Conservation (phyloP, 2,797 vertebrate species). For the Molossus alvarezi region DNA sequence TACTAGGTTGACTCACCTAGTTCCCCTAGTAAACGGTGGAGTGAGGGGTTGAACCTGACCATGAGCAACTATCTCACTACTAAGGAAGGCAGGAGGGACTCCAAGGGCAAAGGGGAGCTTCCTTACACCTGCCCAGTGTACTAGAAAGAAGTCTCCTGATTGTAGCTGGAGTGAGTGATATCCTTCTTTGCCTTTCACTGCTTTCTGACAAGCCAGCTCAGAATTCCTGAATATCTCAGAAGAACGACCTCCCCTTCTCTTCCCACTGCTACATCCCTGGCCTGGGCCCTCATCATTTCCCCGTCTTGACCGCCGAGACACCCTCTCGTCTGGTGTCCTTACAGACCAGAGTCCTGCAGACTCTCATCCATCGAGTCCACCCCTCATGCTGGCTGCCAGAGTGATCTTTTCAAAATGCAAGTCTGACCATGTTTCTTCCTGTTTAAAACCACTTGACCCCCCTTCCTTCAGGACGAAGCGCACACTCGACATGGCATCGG, state of each 20-base stretch:
- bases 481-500: rapidly evolving
- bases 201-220: not conserved
- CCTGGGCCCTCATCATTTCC: slow-evolving; percentile 3
- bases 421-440: not conserved
- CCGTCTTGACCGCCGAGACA: not conserved
- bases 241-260: not conserved
- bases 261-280: not conserved
- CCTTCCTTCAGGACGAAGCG: not conserved
- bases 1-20: not conserved
- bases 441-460: not conserved
- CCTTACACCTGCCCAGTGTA: not conserved
- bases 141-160: not conserved
- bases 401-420: not conserved
- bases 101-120: not conserved
- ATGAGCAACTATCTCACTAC: not conserved
- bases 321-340: not conserved
- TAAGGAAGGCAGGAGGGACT: not conserved
- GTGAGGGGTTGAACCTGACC: not conserved
- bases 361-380: not conserved
- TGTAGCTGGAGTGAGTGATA: not conserved
- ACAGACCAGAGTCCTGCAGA: not conserved
- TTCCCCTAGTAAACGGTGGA: not conserved
- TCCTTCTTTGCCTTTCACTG: not conserved
- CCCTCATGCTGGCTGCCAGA: not conserved
- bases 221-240: not conserved